Conservation (phyloP, 2,797 vertebrate genomes). For the Paedocypris micromegethes region DNA sequence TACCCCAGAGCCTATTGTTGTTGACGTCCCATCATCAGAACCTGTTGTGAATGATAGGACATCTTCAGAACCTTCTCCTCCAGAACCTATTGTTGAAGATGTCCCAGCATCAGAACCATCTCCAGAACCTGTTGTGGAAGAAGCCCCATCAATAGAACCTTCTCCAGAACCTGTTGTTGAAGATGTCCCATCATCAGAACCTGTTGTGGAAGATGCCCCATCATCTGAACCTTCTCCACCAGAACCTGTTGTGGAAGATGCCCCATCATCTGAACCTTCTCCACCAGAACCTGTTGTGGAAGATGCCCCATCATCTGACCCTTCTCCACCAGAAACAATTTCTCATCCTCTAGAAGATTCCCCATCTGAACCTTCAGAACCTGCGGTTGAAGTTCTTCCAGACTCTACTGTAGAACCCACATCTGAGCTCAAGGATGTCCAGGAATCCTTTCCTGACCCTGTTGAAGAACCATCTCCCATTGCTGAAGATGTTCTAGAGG, state of each 20-base stretch:
- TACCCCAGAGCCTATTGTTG: conserved; percentile 2
- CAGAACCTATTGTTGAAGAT: neutral
- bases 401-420: too few relatives aligned
- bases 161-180: neutral
- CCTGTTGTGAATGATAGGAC: too few relatives aligned
- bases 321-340: too few relatives aligned
- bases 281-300: conserved; percentile 1
- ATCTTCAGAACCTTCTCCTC: neutral
- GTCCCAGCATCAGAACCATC: neutral
- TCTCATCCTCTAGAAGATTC: too few relatives aligned
- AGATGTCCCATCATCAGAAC: neutral
- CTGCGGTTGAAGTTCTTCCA: neutral
- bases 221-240: neutral
- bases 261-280: neutral
- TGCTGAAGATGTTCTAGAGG: too few relatives aligned
- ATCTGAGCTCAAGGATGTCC: too few relatives aligned
- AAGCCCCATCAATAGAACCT: neutral
- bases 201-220: neutral
- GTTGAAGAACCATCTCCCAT: too few relatives aligned
- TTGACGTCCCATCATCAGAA: neutral
- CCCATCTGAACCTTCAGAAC: too few relatives aligned
- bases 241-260: conserved; percentile 22
- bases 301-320: neutral
- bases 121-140: conserved; percentile 1
- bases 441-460: too few relatives aligned